A percentile compares a stretch with the other conserved stretches of the same genome.
Conservation (phyloP, 2,888 invertebrate species). For the Cistogaster globosa region DNA sequence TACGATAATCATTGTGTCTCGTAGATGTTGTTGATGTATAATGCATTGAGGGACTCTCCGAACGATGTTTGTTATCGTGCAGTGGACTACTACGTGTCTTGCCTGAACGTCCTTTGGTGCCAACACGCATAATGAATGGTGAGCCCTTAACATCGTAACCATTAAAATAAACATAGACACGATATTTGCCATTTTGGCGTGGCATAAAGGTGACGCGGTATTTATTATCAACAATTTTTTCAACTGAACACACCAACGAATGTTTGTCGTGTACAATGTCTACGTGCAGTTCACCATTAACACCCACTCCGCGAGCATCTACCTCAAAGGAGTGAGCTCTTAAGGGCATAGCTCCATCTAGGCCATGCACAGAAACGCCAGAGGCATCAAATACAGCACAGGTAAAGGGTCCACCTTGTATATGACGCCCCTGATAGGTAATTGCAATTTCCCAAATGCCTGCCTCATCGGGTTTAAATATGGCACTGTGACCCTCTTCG, state of each 20-base stretch:
- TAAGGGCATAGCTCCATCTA: constrained; percentile 92
- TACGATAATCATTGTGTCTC: constrained; percentile 81
- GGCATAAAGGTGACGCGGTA: constrained; percentile 92
- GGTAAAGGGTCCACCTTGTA: constrained; percentile 97
- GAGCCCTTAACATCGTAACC: constrained; percentile 93
- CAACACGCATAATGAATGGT: constrained; percentile 93
- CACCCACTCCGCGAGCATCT: constrained; percentile 90
- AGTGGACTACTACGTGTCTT: constrained; percentile 85
- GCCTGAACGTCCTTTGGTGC: constrained; percentile 86
- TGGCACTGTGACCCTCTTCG: constrained; percentile 96
- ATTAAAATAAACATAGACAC: constrained; percentile 96
- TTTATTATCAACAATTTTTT: constrained; percentile 89
- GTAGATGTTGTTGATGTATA: constrained; percentile 80
- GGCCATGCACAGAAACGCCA: constrained; percentile 91
- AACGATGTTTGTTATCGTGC: constrained; percentile 84
- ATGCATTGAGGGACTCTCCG: constrained; percentile 83
- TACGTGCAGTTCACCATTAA: constrained; percentile 93
- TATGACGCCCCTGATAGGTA: constrained; percentile 97
- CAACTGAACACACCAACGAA: constrained; percentile 92
- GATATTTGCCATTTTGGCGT: constrained; percentile 90
- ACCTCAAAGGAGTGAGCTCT: constrained; percentile 94
- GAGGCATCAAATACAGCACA: constrained; percentile 98
- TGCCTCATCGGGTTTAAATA: constrained; percentile 98
- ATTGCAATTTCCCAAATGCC: constrained; percentile 99
- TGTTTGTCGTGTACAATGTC: constrained; percentile 95